phyloP scores from a whole-genome alignment of 1,140 invertebrate species.

The Hycleus cichorii region DNA sequence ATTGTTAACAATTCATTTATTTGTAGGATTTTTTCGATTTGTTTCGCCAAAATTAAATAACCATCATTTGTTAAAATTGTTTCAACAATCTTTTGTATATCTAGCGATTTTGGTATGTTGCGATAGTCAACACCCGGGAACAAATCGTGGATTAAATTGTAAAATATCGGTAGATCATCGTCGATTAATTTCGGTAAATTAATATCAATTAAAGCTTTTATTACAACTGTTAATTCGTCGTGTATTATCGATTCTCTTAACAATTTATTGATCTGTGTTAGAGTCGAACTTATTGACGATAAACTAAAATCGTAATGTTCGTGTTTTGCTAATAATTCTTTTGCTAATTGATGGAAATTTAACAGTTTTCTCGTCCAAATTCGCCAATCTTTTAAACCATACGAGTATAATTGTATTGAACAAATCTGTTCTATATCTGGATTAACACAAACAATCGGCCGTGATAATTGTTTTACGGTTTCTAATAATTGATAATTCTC shows the following conservation, averaged over 20 bases:
- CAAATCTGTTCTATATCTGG: slow-evolving; percentile 88
- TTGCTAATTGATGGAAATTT: slow-evolving; percentile 74
- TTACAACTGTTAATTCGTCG: slow-evolving; percentile 56
- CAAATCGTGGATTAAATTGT: slow-evolving; percentile 79
- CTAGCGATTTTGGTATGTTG: slow-evolving; percentile 70
- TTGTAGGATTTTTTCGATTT: slow-evolving; percentile 69
- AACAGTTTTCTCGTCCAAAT: slow-evolving; percentile 89
- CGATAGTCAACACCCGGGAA: slow-evolving; percentile 80
- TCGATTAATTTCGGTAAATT: slow-evolving; percentile 88
- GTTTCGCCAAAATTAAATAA: slow-evolving; percentile 54
- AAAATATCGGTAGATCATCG: slow-evolving; percentile 83
- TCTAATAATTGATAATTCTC: slow-evolving; percentile 86
- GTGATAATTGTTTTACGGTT: slow-evolving; percentile 82
- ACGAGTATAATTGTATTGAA: slow-evolving; percentile 83
- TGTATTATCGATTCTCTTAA: slow-evolving; percentile 72
- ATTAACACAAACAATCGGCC: slow-evolving; percentile 82
- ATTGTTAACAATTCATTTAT: slow-evolving; percentile 92
- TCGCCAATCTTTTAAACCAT: slow-evolving; percentile 81
- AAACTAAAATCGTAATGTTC: slow-evolving; percentile 93
- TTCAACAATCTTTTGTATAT: slow-evolving; percentile 55
- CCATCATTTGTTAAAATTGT: slow-evolving; percentile 55
- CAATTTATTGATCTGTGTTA: slow-evolving; percentile 82
- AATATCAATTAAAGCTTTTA: slow-evolving; percentile 85
- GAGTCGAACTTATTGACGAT: slow-evolving; percentile 76
- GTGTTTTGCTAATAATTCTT: slow-evolving; percentile 84